Evolutionary conservation across 2,888 invertebrate genomes (phyloP), one percentile per base, ranked within the genome.

Genomic region (Creontiades dilutus): DNA sequence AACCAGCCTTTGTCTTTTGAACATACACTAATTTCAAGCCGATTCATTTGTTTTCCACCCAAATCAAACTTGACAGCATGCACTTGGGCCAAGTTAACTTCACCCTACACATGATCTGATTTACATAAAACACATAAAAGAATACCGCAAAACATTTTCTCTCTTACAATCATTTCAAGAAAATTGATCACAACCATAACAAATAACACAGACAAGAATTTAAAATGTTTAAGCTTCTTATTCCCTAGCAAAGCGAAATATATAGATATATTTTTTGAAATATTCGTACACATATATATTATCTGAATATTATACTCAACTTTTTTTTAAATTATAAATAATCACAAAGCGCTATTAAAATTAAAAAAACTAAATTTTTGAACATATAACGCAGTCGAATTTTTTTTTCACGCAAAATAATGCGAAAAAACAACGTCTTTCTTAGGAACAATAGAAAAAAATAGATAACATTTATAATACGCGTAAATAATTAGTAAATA

Each of bases 181-280:
- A 82, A 52, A 82, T 13, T n/a, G 48, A 82, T 82, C 82, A 82
- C 82, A 82, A 82, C 82, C 82, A 27, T 82, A 82, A 82, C 82
- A 23, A 82, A 82, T 82, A 82, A 82, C 82, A 82, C 82, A 82
- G 82, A 82, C 52, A 12, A 52, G 82, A 52, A 82, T 82, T 19
- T 52, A 82, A 82, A 82, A 82, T 23, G 23, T 27, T 82, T 14
- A 48, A 48, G 68, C 68, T 23, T 68, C 68, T 68, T 68, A 68
- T 61, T 14, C 23, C 68, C 23, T 23, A 23, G 23, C 23, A 68
- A 68, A 68, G 68, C 68, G 68, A 68, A 68, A 68, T 23, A 68
- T 68, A 23, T 23, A 68, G 19, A 68, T 68, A 68, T 68, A 61
- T 19, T 61, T 11, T 52, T 52, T 37, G 37, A 52, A 68, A 68